phyloP scores from a whole-genome alignment of 2,888 invertebrate species.

The Plemyria rubiginata region DNA sequence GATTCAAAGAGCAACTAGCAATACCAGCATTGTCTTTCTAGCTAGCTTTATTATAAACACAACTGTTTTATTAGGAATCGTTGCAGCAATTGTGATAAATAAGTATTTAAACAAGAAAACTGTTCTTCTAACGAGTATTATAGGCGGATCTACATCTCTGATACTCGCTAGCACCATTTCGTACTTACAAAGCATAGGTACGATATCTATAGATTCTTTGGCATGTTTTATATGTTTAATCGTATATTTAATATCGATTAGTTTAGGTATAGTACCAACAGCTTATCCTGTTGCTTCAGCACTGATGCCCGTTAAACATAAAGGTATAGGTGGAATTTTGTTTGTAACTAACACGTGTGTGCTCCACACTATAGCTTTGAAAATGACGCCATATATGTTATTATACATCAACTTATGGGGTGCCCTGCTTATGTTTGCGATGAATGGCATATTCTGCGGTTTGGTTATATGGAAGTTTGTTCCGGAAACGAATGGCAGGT shows the following conservation, averaged over 20 bases:
- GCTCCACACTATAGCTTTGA: slow-evolving; percentile 35
- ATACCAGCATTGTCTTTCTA: too few species aligned
- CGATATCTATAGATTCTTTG: slow-evolving; percentile 29
- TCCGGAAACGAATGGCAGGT: slow-evolving; percentile 39
- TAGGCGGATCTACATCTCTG: slow-evolving; percentile 7
- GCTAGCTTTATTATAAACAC: too few species aligned
- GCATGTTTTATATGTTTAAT: slow-evolving; percentile 35
- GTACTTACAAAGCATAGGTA: slow-evolving; percentile 26
- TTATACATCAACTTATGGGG: slow-evolving; percentile 35
- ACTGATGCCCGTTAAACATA: slow-evolving; percentile 42
- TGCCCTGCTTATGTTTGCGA: slow-evolving; percentile 34
- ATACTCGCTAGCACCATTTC: slow-evolving; percentile 14
- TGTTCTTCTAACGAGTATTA: slow-evolving; percentile 23
- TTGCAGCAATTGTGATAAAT: not conserved
- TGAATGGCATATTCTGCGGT: slow-evolving; percentile 28
- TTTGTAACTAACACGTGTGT: slow-evolving; percentile 33
- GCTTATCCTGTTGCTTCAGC: slow-evolving; percentile 32
- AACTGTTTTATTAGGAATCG: too few species aligned
- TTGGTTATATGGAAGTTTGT: slow-evolving; percentile 38
- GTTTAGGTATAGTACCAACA: slow-evolving; percentile 32
- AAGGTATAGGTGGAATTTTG: slow-evolving; percentile 39
- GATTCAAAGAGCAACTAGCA: too few species aligned
- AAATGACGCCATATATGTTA: slow-evolving; percentile 40
- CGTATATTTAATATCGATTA: slow-evolving; percentile 25
- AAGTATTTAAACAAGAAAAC: slow-evolving; percentile 28